These are phyloP conservation scores for Chiridota heheva DNA, from an alignment of 35 echinoderm and acorn worm genomes.

Conservation along the genomic window DNA sequence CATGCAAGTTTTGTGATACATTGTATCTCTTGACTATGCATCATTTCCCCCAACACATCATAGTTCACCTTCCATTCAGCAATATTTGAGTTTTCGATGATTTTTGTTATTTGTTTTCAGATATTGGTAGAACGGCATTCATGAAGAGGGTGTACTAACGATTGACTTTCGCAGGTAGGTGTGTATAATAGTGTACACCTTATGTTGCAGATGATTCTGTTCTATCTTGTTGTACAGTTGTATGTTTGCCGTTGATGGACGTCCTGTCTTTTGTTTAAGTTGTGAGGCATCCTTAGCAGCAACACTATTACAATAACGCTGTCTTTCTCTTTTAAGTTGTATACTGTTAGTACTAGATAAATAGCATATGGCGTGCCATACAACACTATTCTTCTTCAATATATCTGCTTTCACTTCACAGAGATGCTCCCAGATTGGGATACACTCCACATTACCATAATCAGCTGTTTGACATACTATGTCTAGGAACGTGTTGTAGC, in stretches of 20 bases:
- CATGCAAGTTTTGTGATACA: too few species aligned
- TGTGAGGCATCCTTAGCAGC: neutral
- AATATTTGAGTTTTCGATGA: too few species aligned
- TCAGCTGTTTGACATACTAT: neutral
- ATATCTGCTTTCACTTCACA: neutral
- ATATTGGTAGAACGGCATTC: too few species aligned
- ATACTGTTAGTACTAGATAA: neutral
- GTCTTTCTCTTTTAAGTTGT: neutral
- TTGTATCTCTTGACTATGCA: too few species aligned
- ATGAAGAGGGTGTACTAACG: too few species aligned
- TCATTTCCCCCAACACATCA: too few species aligned
- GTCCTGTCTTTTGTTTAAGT: neutral
- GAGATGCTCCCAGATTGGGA: neutral
- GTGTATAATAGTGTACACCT: too few species aligned
- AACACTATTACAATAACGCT: neutral
- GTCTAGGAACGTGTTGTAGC: neutral
- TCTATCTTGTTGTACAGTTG: too few species aligned
- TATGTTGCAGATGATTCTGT: too few species aligned
- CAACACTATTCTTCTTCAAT: neutral
- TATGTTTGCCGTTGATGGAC: slow-evolving; percentile 5
- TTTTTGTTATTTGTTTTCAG: too few species aligned
- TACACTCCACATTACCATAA: neutral
- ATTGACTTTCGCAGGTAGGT: too few species aligned
- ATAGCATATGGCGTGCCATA: neutral
- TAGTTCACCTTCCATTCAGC: too few species aligned